Evolutionary conservation across 2,888 invertebrate species (phyloP).

Genomic region (Watsonalla cultraria): DNA sequence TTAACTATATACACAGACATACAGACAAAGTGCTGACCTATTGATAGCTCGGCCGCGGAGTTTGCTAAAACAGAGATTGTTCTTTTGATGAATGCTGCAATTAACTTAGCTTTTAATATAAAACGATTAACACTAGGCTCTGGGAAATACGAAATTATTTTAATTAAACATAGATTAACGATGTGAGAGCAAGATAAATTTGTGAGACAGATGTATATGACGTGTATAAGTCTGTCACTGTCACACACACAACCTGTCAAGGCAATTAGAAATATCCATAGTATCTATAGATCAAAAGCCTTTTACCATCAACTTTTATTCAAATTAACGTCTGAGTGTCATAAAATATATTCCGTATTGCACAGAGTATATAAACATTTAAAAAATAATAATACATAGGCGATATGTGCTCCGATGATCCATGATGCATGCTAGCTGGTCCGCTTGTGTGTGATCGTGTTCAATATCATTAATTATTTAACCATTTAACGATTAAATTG

Average conservation of each 20-base stretch:
- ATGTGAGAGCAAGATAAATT: too few relatives aligned
- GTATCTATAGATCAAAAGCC: too few relatives aligned
- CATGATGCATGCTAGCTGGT: conserved; percentile 29
- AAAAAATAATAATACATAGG: conserved; percentile 41
- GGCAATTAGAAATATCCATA: too few relatives aligned
- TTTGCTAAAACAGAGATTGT: conserved; percentile 82
- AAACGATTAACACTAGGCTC: not conserved
- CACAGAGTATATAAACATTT: conserved; percentile 16
- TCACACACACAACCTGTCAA: too few relatives aligned
- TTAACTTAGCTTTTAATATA: not conserved
- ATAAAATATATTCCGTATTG: not conserved
- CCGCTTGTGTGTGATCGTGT: not conserved
- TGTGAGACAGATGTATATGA: too few relatives aligned
- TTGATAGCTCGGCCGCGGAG: conserved; percentile 88
- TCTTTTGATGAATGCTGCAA: conserved; percentile 26
- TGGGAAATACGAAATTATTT: not conserved
- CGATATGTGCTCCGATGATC: conserved; percentile 44
- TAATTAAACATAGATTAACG: not conserved
- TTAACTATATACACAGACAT: conserved; percentile 43
- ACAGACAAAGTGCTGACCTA: conserved; percentile 82
- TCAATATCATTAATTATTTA: not conserved
- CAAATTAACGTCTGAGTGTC: too few relatives aligned
- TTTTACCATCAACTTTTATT: too few relatives aligned
- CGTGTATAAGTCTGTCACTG: too few relatives aligned
- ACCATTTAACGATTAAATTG: too few relatives aligned